Base-by-base conservation (phyloP, 1,140 invertebrate species). In the Melipona quadrifasciata region DNA sequence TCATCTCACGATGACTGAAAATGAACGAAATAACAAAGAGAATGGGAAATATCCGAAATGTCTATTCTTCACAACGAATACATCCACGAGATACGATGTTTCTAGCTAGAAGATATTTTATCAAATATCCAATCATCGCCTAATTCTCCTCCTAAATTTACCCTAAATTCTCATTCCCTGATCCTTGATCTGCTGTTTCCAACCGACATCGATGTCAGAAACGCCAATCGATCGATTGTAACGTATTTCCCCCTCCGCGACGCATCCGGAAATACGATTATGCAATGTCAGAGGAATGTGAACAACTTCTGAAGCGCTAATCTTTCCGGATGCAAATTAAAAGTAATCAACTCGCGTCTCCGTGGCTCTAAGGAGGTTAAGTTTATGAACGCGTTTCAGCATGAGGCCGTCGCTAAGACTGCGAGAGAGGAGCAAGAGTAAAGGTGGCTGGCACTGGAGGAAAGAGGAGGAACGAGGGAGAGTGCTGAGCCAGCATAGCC, bases 401-500 rank as follows among this genome's bases (percentile, higher is more conserved):
- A 88, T 77, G 89, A 90, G 84, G 67, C 75, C 76, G 72, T 78
- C 87, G 79, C 82, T 89, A 80, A 79, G 87, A 80, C 87, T 81
- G 89, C 79, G 80, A 31, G 87, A 85, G 77, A 85, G 77, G 78
- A 89, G 90, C 74, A 83, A 86, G 82, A 84, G 80, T 82, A 89
- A 92, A 85, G 91, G 87, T 80, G 88, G 91, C 90, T 82, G 83
- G 86, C 73, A 82, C n/a, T 84, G 85, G 84, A 75, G 61, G 87
- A 85, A 83, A 81, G 91, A 91, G 90, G 92, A 91, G 91, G 89
- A 91, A 93, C 85, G 92, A 94, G 93, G 92, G 91, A 94, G 93
- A 94, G 91, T 94, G 94, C 94, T 95, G 94, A 94, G 93, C 93
- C 92, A 94, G 94, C 94, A 95, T 90, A 94, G 92, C 92, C 90